phyloP scores from a whole-genome alignment of 2,113 vertebrate genomes.

The Rhea americana region DNA sequence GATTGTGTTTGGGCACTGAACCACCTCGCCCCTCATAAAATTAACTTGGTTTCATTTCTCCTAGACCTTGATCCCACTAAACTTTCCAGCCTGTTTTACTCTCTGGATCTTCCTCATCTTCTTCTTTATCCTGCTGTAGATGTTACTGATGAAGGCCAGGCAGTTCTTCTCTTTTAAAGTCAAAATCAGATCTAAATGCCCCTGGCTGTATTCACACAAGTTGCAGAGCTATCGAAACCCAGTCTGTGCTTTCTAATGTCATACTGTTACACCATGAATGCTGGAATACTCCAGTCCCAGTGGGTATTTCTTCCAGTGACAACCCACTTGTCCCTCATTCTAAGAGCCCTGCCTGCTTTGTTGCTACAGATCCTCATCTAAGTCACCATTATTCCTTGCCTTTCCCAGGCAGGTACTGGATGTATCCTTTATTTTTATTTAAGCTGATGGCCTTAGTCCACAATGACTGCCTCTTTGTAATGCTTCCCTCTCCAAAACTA shows the following conservation, averaged over 20 bases:
- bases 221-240: background rate
- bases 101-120: background rate
- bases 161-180: background rate
- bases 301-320: background rate
- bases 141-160: background rate
- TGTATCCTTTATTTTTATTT: background rate
- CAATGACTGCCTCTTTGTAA: background rate
- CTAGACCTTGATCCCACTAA: conserved; percentile 63
- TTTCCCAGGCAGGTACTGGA: background rate
- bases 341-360: background rate
- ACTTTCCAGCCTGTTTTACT: background rate
- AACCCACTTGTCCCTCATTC: background rate
- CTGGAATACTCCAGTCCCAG: background rate
- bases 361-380: background rate
- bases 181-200: background rate
- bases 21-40: conserved; percentile 64
- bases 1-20: conserved; percentile 48
- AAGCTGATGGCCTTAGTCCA: background rate
- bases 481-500: background rate
- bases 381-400: fast-evolving
- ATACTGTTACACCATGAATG: background rate
- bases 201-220: background rate
- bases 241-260: background rate
- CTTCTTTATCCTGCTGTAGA: background rate
- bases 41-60: conserved; percentile 1